Evolutionary conservation across 2,888 invertebrate genomes (phyloP), one percentile per base, ranked within the genome.

Genomic region (Erebia epiphron): DNA sequence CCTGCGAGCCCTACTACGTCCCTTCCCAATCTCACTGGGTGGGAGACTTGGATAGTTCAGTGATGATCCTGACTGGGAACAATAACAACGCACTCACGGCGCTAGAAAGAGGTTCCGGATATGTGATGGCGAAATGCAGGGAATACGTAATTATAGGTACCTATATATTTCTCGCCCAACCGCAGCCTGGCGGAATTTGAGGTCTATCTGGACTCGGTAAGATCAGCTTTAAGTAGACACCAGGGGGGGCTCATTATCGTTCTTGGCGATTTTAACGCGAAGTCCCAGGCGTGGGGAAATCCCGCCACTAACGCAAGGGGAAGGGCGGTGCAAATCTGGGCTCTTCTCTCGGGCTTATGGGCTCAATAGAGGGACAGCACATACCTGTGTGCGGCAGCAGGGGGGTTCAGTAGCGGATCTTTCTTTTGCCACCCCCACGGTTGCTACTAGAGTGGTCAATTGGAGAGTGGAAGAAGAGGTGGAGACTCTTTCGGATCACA

Each of bases 381-480:
- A 14, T 49, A 62, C 62, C 1, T 50, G 62, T 14, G 62, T 62
- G 46, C 50, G 62, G 21, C n/a, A 1, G 49, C 49, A 62, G 18
- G 62, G 62, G 8, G 62, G 41, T 13, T 62, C 62, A 9, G 18
- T 49, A 2, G 62, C 50, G 8, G 62, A 62, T 21, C 49, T 62
- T 2, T 43, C 62, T 9, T 62, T 41, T 14, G 62, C 62, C n/a
- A 62, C 49, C 11, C 26, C 62, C 7, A 3, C 62, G 4, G 62
- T 66, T 14, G 68, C 68, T 18, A 7, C 7, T 2, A 41, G 46
- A 14, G 69, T 72, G 8, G 4, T 10, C 4, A n/a, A 41, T 10
- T 67, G 58, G 67, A 63, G 64, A n/a, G 67, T 71, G 11, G 54
- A 62, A 16, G 65, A 65, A 9, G 56, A 41, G 16, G 49, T 54